Evolutionary conservation across 2,888 invertebrate genomes (phyloP).

Genomic region (Laspeyria flexula): DNA sequence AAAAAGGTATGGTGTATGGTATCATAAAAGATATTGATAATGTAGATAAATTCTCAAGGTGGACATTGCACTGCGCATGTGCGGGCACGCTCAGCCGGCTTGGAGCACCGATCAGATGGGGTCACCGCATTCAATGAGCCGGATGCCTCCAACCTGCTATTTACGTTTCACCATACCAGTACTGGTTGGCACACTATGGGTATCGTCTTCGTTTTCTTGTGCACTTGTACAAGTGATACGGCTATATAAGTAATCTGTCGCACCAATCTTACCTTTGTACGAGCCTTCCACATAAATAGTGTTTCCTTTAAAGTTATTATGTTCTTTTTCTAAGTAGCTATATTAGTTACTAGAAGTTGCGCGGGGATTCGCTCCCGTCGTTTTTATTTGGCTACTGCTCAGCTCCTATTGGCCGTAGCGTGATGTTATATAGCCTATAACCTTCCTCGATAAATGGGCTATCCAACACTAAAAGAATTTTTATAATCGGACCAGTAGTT

Average conservation of each 20-base stretch:
- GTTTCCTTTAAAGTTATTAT: conserved; percentile 1
- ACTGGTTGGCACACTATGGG: conserved; percentile 82
- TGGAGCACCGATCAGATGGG: conserved; percentile 81
- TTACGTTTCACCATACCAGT: conserved; percentile 82
- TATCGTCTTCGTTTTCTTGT: conserved; percentile 71
- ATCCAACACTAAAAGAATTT: too few relatives aligned
- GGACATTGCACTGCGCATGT: conserved; percentile 63
- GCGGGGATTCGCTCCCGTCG: too few relatives aligned
- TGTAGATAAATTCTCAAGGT: conserved; percentile 42
- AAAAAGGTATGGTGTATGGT: conserved; percentile 6
- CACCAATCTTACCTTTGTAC: conserved; percentile 27
- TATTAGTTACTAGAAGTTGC: too few relatives aligned
- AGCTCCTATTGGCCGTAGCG: too few relatives aligned
- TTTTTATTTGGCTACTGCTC: too few relatives aligned
- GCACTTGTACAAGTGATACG: conserved; percentile 48
- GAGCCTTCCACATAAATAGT: conserved; percentile 26
- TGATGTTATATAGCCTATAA: too few relatives aligned
- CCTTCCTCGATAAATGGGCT: too few relatives aligned
- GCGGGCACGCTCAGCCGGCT: conserved; percentile 62
- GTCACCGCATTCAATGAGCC: conserved; percentile 85
- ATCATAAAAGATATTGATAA: conserved; percentile 23
- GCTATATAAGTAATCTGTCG: conserved; percentile 47
- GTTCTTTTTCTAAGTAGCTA: too few relatives aligned
- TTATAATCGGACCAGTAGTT: too few relatives aligned
- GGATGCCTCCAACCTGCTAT: conserved; percentile 83